Conservation (phyloP, 1,140 invertebrate species). For the Amyelois transitella region DNA sequence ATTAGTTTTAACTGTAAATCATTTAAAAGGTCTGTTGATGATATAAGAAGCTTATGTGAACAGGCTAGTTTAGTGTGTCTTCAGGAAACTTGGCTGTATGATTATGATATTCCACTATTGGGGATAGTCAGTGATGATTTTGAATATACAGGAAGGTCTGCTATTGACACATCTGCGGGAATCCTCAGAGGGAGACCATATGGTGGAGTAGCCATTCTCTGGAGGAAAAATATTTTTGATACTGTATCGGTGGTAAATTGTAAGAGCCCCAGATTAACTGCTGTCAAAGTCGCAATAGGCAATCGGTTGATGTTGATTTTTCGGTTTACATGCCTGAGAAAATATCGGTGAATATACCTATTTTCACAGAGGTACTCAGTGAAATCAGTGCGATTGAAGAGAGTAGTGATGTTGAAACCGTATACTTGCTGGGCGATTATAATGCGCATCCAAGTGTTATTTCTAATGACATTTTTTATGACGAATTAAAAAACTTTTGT, state of each 20-base stretch:
- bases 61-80: background rate
- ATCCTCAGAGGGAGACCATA: conserved; percentile 2
- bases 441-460: too few relatives aligned
- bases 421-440: too few relatives aligned
- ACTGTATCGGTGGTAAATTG: conserved; percentile 2
- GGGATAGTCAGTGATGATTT: background rate
- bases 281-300: background rate
- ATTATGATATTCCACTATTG: too few relatives aligned
- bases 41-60: background rate
- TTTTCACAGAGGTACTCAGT: background rate
- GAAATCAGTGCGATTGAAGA: too few relatives aligned
- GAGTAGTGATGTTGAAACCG: too few relatives aligned
- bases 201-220: conserved; percentile 7
- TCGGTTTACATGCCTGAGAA: conserved; percentile 10
- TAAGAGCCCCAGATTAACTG: background rate
- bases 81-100: too few relatives aligned
- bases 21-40: background rate
- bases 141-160: background rate
- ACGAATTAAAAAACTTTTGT: conserved; percentile 1
- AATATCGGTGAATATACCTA: background rate
- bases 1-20: background rate
- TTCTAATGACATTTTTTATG: too few relatives aligned
- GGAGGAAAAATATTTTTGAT: conserved; percentile 2
- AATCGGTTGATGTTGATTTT: conserved; percentile 5
- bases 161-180: background rate